A percentile compares a stretch with the other conserved stretches of the same genome.
These are phyloP conservation scores for Stenopsyche tienmushanensis DNA, from an alignment of 1,140 invertebrate genomes.

Conservation along the genomic window DNA sequence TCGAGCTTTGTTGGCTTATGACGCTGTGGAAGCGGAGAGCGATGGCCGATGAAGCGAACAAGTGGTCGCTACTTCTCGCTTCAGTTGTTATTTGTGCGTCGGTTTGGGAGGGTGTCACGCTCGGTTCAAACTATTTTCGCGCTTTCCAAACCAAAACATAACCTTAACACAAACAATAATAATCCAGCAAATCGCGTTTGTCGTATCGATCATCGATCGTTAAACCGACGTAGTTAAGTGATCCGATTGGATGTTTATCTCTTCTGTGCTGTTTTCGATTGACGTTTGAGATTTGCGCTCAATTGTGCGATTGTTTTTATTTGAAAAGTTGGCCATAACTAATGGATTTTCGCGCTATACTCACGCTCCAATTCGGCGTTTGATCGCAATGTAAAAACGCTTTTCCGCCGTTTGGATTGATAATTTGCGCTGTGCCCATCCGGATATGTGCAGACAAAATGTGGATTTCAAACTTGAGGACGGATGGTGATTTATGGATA, in stretches of 20 bases:
- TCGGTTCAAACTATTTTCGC: not conserved
- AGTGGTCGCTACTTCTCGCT: slow-evolving; percentile 26
- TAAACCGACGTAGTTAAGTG: no score
- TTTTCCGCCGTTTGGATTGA: no score
- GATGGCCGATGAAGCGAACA: slow-evolving; percentile 33
- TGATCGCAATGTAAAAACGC: no score
- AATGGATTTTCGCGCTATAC: no score
- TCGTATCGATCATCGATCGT: not conserved
- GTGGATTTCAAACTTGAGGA: not conserved
- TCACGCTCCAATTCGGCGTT: no score
- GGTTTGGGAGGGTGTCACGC: not conserved
- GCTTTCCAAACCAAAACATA: slow-evolving; percentile 8
- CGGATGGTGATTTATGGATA: not conserved
- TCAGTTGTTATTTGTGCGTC: slow-evolving; percentile 28
- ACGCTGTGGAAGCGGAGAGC: not conserved
- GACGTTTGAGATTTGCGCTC: no score
- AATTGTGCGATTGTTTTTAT: no score
- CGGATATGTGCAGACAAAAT: not conserved
- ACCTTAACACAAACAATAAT: slow-evolving; percentile 7
- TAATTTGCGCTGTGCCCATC: not conserved
- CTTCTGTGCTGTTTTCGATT: not conserved
- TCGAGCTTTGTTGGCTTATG: slow-evolving; percentile 2
- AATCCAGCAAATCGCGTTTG: not conserved
- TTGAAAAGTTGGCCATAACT: no score
- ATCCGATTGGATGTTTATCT: not conserved